Base-by-base conservation (phyloP, 2,888 invertebrate genomes). In the Byasa hedistus region DNA sequence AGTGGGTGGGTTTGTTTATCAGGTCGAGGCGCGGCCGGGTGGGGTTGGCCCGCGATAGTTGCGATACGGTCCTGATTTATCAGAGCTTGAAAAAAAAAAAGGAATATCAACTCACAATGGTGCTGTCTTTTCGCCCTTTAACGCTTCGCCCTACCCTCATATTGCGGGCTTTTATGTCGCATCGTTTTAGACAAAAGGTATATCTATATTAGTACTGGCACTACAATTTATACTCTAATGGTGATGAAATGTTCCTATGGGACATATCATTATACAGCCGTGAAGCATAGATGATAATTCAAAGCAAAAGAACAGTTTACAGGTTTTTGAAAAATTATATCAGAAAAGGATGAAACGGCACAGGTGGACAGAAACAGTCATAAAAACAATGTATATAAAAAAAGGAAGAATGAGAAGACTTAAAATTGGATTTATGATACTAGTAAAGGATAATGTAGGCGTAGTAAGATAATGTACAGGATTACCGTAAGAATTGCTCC, bases 11-110 rank as follows among this genome's bases (percentile, higher is more conserved):
- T 73, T 77, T 80, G 82, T 86, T 86, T 87, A 85, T 83, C 73
- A 77, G 72, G 69, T 54, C 72, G 74, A 83, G 88, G 87, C 72
- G 88, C 80, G 88, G 80, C 74, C 68, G 77, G 83, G 84, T 74
- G 81, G 80, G 81, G 82, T 78, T 79, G 76, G 71, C 32, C 57
- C 51, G 52, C 74, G 75, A 75, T 70, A 65, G 67, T 57, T 44
- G 65, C 64, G 72, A 68, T 70, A 69, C 74, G 75, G 75, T 79
- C 74, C 84, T 85, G 89, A 89, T 90, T 89, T 89, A 86, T 84
- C 81, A 81, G 77, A 75, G 75, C 75, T 78, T 73, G 76, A 75
- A 76, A 79, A 82, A 76, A 79, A 82, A 79, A 80, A 77, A 79
- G 77, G 76, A 75, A 77, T 79, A 78, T 74, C 81, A 82, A 83